Percentiles rank a stretch among this genome's conserved stretches.
These are phyloP conservation scores for Sipha maydis DNA, from an alignment of 2,888 invertebrate genomes.

Conservation along the genomic window DNA sequence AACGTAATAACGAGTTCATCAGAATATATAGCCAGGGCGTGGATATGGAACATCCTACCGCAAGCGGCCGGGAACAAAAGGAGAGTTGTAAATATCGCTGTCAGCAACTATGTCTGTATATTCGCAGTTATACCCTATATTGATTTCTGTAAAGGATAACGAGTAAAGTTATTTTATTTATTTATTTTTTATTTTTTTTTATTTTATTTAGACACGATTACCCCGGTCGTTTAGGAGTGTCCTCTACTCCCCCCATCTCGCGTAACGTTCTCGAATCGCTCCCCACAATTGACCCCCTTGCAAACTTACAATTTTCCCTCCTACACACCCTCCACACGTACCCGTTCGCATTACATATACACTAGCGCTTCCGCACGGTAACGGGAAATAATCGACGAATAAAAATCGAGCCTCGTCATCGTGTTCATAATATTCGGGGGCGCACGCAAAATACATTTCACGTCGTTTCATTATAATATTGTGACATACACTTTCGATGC, in stretches of 20 bases:
- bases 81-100: not conserved
- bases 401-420: too few relatives aligned
- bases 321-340: not conserved
- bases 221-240: slow-evolving; percentile 24
- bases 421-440: not conserved
- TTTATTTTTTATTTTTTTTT: slow-evolving; percentile 2
- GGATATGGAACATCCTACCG: too few relatives aligned
- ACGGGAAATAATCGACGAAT: not conserved
- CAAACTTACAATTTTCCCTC: not conserved
- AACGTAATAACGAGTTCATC: slow-evolving; percentile 26
- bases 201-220: not conserved
- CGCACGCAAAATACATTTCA: not conserved
- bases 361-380: not conserved
- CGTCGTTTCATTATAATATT: not conserved
- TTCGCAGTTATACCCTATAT: not conserved
- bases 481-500: not conserved
- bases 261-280: not conserved
- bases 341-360: not conserved
- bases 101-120: not conserved
- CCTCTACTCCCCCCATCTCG: not conserved
- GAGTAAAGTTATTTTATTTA: not conserved
- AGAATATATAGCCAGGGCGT: too few relatives aligned
- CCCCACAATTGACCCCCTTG: not conserved
- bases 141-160: slow-evolving; percentile 50
- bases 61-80: not conserved